Conservation (phyloP, 2,113 vertebrate species). For the Ovibos moschatus region DNA sequence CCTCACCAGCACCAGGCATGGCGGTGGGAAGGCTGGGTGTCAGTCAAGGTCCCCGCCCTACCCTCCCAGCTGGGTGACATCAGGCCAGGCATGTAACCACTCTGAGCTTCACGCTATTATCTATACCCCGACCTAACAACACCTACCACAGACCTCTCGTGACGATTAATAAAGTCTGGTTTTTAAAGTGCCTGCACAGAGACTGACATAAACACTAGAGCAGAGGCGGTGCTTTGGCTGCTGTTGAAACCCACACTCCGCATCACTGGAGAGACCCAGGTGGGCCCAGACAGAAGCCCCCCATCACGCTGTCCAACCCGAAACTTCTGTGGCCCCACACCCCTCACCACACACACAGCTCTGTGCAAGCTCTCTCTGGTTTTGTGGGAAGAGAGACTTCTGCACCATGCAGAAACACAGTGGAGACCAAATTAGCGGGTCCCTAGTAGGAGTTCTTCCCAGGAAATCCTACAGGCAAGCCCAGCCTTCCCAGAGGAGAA, state of each 20-base stretch:
- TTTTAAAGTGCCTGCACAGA: not conserved
- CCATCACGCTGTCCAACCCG: not conserved
- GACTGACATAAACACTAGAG: not conserved
- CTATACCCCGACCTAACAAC: not conserved
- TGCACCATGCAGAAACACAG: not conserved
- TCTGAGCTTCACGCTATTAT: not conserved
- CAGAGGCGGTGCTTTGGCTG: not conserved
- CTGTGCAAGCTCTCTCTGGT: not conserved
- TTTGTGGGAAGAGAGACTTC: rapidly evolving
- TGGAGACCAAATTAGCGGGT: rapidly evolving
- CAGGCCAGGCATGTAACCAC: not conserved
- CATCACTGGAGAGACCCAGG: not conserved
- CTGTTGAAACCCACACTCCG: not conserved
- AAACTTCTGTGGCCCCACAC: not conserved
- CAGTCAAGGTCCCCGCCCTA: not conserved
- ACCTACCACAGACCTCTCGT: not conserved
- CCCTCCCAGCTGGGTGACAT: not conserved
- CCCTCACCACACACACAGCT: not conserved
- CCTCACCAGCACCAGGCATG: not conserved
- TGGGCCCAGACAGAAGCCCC: not conserved
- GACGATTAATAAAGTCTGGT: not conserved
- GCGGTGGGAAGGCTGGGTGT: rapidly evolving
- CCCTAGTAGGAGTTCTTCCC: not conserved
- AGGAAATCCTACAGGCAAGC: not conserved
- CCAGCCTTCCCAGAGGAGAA: not conserved